phyloP scores from a whole-genome alignment of 2,113 vertebrate genomes.

The Aepyceros melampus region DNA sequence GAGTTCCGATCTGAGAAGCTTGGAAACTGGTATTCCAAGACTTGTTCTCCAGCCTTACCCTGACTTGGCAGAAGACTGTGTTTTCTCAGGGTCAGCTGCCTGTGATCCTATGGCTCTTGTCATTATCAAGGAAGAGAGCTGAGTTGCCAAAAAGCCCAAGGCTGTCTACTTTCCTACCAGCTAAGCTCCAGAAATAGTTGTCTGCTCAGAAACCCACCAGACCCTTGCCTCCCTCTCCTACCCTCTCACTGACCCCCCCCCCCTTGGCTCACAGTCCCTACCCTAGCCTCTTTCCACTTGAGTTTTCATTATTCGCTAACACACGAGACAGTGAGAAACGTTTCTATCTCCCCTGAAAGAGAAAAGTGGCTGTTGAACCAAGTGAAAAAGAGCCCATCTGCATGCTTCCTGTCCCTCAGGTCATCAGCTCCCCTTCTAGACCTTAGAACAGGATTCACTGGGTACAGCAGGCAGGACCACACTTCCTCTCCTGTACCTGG shows the following conservation, averaged over 20 bases:
- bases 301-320: not conserved
- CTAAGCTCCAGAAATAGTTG: not conserved
- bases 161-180: not conserved
- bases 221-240: not conserved
- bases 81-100: not conserved
- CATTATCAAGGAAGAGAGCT: not conserved
- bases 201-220: not conserved
- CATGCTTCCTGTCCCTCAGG: too few relatives aligned
- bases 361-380: not conserved
- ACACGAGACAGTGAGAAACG: not conserved
- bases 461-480: not conserved
- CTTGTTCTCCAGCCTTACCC: not conserved
- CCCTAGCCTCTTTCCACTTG: not conserved
- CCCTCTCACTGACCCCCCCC: not conserved
- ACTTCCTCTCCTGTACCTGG: not conserved
- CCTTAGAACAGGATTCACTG: not conserved
- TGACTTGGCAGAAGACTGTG: not conserved
- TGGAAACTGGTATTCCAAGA: not conserved
- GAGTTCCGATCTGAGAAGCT: not conserved
- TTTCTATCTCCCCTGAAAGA: not conserved
- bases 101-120: not conserved
- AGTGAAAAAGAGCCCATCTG: not conserved
- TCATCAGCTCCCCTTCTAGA: not conserved
- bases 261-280: not conserved
- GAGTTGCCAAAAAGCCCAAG: not conserved